These are phyloP conservation scores for Diabrotica virgifera DNA, from an alignment of 1,140 invertebrate species.

Conservation along the genomic window DNA sequence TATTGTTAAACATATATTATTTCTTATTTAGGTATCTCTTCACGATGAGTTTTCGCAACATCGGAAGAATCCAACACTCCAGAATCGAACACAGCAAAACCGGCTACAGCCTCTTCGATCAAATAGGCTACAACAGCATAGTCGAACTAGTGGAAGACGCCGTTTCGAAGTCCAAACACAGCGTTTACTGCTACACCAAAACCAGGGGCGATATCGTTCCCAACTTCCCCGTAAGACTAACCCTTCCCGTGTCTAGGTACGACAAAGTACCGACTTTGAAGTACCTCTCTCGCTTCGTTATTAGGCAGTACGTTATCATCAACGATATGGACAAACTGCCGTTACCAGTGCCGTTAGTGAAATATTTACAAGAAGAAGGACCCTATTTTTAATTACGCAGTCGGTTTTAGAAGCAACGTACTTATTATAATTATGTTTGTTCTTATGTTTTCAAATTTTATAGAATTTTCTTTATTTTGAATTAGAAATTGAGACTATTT, in stretches of 20 bases:
- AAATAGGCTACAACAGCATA: conserved; percentile 61
- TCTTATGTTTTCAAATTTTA: conserved; percentile 1
- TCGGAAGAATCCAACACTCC: conserved; percentile 67
- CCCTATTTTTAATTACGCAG: conserved; percentile 22
- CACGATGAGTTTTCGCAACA: conserved; percentile 70
- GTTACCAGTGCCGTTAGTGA: conserved; percentile 65
- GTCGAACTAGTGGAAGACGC: conserved; percentile 67
- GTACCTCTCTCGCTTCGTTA: conserved; percentile 75
- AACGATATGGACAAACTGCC: conserved; percentile 72
- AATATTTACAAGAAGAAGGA: conserved; percentile 58
- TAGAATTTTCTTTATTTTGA: not conserved
- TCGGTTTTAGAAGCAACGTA: not conserved
- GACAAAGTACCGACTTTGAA: conserved; percentile 70
- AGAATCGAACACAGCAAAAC: conserved; percentile 67
- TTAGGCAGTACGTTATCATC: conserved; percentile 66
- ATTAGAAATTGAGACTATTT: too few species aligned
- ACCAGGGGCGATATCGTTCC: conserved; percentile 55
- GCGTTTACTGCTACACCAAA: conserved; percentile 68
- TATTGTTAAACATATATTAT: conserved; percentile 7
- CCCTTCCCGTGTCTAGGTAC: conserved; percentile 74
- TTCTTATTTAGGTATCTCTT: conserved; percentile 50
- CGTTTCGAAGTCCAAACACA: conserved; percentile 60
- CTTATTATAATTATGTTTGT: conserved; percentile 4
- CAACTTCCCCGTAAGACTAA: conserved; percentile 70
- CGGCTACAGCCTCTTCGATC: conserved; percentile 58